Evolutionary conservation across 2,797 vertebrate genomes (phyloP), one percentile per base, ranked within the genome.

Genomic region (Vipera latastei): DNA sequence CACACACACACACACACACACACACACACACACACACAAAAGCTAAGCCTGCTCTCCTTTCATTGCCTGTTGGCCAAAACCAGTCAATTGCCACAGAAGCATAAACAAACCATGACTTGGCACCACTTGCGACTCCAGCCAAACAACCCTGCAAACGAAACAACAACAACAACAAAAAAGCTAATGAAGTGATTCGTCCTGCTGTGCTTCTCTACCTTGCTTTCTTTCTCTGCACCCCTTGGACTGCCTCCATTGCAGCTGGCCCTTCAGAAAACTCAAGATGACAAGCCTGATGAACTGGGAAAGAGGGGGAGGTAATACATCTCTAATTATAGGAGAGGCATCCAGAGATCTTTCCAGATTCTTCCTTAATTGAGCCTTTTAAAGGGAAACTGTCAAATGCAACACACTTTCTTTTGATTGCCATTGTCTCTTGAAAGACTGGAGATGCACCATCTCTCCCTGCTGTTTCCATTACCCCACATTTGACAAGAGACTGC

Each of bases 361-460:
- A 88, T 90, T 88, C 89, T 90, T 94, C 89, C 91, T 94, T 94
- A 92, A 92, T 89, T 89, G 89, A 92, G 93, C 86, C 89, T 89
- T 91, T 90, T 92, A 89, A 69, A 69, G 86, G 86, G 91, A 69
- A 94, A 92, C 89, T 86, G 89, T 92, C 93, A 94, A 90, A 88
- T 0, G n/a, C 86, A n/a, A 56, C 93, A 92, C 91, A 89, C 32
- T 92, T 88, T 69, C 51, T 0, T 87, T 88, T 92, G 89, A 91
- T 89, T 94, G 89, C 91, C 57, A 83, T 57, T 73, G 38, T 90
- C 89, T 92, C 28, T 44, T 60, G n/a, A 85, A 61, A 93, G 93
- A 51, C 57, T 18, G 32, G 86, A 65, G 59, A 88, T 63, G 69
- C 69, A 61, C 73, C 38, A 51, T 86, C 22, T 92, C 91, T 92